Evolutionary conservation across 2,888 invertebrate species (phyloP).

Genomic region (Drosophila kambysellisi): DNA sequence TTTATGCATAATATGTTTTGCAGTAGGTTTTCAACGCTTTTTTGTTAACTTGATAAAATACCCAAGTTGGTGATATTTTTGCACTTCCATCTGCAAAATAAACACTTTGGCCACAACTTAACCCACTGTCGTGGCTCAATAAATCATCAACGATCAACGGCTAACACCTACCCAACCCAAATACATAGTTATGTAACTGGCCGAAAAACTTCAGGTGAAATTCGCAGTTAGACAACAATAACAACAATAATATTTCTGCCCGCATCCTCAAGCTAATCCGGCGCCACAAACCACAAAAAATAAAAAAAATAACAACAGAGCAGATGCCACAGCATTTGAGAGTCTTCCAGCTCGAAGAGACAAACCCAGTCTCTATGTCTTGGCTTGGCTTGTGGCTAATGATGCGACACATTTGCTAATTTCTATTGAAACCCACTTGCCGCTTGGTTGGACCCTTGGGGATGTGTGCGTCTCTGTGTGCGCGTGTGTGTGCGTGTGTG

Average conservation of each 20-base stretch:
- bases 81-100: constrained; percentile 60
- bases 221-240: constrained; percentile 53
- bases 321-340: constrained; percentile 68
- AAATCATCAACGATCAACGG: constrained; percentile 72
- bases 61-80: constrained; percentile 28
- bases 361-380: background rate
- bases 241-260: constrained; percentile 42
- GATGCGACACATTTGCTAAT: constrained; percentile 83
- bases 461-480: background rate
- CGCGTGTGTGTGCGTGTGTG: too few relatives aligned
- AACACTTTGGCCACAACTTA: constrained; percentile 69
- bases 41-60: background rate
- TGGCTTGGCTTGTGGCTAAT: constrained; percentile 74
- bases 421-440: constrained; percentile 79
- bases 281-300: constrained; percentile 75
- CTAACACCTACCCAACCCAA: constrained; percentile 79
- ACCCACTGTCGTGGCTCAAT: constrained; percentile 77
- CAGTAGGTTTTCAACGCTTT: constrained; percentile 1
- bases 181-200: constrained; percentile 58
- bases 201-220: constrained; percentile 72
- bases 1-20: background rate
- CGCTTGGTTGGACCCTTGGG: constrained; percentile 30
- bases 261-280: constrained; percentile 81
- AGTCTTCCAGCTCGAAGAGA: constrained; percentile 62
- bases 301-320: constrained; percentile 12